phyloP scores from a whole-genome alignment of 2,797 vertebrate genomes.

The Ibycter americanus region DNA sequence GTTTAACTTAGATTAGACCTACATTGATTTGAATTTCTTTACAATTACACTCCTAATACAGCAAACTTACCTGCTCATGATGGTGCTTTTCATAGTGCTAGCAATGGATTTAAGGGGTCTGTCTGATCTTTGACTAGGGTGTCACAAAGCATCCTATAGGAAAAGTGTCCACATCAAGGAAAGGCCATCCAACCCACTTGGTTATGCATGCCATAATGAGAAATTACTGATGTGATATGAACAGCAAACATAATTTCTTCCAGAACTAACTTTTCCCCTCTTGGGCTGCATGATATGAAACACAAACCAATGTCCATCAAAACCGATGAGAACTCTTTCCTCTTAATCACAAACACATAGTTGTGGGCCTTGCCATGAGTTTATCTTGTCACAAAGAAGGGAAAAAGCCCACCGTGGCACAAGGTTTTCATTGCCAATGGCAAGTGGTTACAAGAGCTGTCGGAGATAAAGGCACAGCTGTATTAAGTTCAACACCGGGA shows the following conservation, averaged over 20 bases:
- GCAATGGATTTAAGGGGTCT: background rate
- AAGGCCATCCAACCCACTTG: background rate
- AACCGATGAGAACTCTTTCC: background rate
- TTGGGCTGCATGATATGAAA: background rate
- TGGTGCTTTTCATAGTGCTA: background rate
- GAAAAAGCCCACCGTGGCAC: background rate
- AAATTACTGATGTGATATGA: background rate
- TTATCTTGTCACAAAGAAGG: background rate
- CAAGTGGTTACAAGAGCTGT: background rate
- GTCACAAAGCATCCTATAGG: background rate
- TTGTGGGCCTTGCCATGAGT: background rate
- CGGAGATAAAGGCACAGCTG: background rate
- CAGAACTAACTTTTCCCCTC: background rate
- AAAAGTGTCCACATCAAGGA: background rate
- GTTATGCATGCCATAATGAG: background rate
- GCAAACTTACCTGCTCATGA: constrained; percentile 29
- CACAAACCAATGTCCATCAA: background rate
- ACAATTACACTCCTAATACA: constrained; percentile 25
- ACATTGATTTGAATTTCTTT: constrained; percentile 69
- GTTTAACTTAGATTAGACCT: constrained; percentile 68
- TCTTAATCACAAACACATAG: background rate
- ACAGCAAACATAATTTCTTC: background rate
- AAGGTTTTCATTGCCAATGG: background rate
- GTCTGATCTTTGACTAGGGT: background rate
- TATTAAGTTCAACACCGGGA: background rate